Base-by-base conservation (phyloP, 1,140 invertebrate species). In the Drosophila carrolli region DNA sequence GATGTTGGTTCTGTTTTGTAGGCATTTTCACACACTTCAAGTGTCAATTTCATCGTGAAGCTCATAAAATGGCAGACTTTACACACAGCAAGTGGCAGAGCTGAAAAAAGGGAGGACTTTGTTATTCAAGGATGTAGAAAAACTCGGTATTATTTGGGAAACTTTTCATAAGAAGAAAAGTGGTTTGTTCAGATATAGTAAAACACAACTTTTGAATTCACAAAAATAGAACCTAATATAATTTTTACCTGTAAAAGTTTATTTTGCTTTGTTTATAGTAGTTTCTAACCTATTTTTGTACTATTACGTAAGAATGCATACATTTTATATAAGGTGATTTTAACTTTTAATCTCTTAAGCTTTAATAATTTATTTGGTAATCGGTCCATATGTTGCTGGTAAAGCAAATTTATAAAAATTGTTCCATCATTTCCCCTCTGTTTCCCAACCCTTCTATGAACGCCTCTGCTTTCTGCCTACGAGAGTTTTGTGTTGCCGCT, bases 41-140 rank as follows among this genome's bases (percentile, higher is more conserved):
- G 79, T 88, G 84, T 47, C 76, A 86, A 57, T 89, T 89, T 88
- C 70, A 67, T 76, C 58, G 72, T 76, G 60, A 5, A 19, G 59
- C 76, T 84, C 84, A 84, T 88, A 88, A 89, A 89, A 80, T 89
- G 63, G 66, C 77, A 56, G 75, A 48, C 37, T 76, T 56, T 47
- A 10, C 14, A n/a, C 9, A 55, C 19, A 40, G 13, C 2, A 50
- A 71, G 65, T 27, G 51, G 65, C 58, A 44, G 65, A 58, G 51
- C 5, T 11, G 5, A 29, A 56, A 37, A 47, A 41, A 35, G 19
- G 23, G 9, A n/a, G 23, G n/a, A 54, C 29, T 60, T 60, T 63
- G 13, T 35, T 7, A 0, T 37, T 5, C 10, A 37, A 16, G 7
- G 14, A 2, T 6, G 32, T 2, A 32, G 16, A 60, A 43, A 37